Evolutionary conservation across 2,888 invertebrate species (phyloP), one percentile per base, ranked within the genome.

Genomic region (Kryphioiulus occultus): DNA sequence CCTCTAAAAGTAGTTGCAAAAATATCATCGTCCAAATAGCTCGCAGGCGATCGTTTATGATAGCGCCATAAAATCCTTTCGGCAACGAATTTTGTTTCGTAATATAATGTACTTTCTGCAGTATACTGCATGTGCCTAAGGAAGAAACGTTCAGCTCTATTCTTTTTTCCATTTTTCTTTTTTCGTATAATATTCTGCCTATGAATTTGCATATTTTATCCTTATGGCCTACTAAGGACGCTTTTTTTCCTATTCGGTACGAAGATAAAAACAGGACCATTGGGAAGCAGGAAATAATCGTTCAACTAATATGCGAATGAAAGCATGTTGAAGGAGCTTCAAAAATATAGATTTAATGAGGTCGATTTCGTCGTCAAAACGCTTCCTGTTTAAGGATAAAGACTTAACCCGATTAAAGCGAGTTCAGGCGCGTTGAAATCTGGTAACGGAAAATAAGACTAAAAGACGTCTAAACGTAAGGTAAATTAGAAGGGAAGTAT

Each of bases 281-380:
- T 59, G 15, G 59, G 59, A 59, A 59, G 59, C 59, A 59, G 59
- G 59, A 59, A 59, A 59, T 59, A n/a, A n/a, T 19, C 59, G n/a
- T 59, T 59, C 19, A 59, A n/a, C 59, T 59, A n/a, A 19, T 59
- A 59, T 59, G 59, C n/a, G 59, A 59, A 59, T 59, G 59, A 59
- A 59, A 59, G 19, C 59, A 59, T 59, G 19, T n/a, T 59, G n/a
- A n/a, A 59, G 59, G 19, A 59, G 59, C n/a, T 59, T 47, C n/a
- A 59, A 59, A 39, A 59, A 15, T 47, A 59, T 59, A 59, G 59
- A 59, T 59, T 59, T 59, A 59, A 59, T 59, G 59, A 59, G 59
- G 59, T 59, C 59, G 59, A 59, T 59, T 59, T 59, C 59, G n/a
- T 59, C 59, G 59, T n/a, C 9, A n/a, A 59, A 59, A 59, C 47